phyloP scores from a whole-genome alignment of 2,797 vertebrate genomes.

The Onychomys leucogaster region DNA sequence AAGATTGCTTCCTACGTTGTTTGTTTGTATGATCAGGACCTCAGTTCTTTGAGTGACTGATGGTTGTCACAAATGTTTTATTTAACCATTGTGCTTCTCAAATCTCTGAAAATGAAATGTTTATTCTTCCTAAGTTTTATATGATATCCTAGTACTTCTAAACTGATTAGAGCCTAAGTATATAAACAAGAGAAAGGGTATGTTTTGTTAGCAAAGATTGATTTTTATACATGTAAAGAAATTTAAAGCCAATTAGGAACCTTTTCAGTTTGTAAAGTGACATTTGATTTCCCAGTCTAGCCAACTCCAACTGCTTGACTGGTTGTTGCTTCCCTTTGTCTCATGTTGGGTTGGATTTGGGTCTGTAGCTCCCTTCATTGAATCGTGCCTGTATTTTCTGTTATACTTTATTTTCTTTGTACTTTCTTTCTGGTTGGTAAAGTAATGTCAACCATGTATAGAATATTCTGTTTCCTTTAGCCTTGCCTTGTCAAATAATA shows the following conservation, averaged over 20 bases:
- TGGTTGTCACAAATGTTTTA: conserved; percentile 37
- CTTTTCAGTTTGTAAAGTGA: conserved; percentile 27
- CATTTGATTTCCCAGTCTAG: conserved; percentile 57
- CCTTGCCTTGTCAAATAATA: background rate
- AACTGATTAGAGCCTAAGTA: conserved; percentile 17
- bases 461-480: conserved; percentile 39
- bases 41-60: conserved; percentile 16
- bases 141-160: conserved; percentile 12
- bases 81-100: conserved; percentile 57
- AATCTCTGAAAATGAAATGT: conserved; percentile 60
- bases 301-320: background rate
- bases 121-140: conserved; percentile 51
- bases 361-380: conserved; percentile 29
- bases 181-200: background rate
- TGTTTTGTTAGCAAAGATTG: conserved; percentile 19
- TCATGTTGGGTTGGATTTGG: background rate
- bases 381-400: background rate
- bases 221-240: conserved; percentile 56
- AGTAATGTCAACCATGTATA: background rate
- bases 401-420: background rate
- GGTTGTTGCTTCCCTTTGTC: background rate
- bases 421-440: background rate
- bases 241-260: conserved; percentile 7
- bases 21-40: background rate
- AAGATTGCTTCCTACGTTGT: background rate